Percentiles rank a stretch among this genome's conserved stretches.
Conservation (phyloP, 2,797 vertebrate genomes). For the Thripadectes ignobilis region DNA sequence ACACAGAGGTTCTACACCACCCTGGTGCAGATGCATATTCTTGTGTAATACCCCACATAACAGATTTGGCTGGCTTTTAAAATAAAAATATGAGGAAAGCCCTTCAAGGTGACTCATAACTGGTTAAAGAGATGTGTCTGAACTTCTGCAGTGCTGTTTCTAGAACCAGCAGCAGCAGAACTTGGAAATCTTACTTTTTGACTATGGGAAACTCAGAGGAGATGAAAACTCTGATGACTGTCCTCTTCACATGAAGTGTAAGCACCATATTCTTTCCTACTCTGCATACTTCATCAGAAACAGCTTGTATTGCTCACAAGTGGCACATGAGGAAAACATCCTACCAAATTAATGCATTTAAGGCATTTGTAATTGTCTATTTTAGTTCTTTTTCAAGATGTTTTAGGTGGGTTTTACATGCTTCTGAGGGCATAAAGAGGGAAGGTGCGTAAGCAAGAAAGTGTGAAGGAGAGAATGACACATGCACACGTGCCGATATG, state of each 20-base stretch:
- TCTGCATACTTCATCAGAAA: neutral
- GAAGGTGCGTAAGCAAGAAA: neutral
- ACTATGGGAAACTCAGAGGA: neutral
- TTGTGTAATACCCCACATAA: neutral
- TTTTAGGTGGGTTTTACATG: neutral
- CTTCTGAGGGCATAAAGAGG: neutral
- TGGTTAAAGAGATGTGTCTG: neutral
- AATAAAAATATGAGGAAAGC: neutral
- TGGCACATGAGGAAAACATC: neutral
- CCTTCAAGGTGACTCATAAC: neutral
- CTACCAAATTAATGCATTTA: neutral
- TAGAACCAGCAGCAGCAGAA: neutral
- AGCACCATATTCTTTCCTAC: neutral
- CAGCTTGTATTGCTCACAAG: neutral
- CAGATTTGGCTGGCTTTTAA: neutral
- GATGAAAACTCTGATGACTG: neutral
- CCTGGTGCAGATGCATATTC: neutral
- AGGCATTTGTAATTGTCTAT: neutral
- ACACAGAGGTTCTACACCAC: neutral
- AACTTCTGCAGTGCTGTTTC: neutral
- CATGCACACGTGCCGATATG: rapidly evolving
- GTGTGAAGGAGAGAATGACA: neutral
- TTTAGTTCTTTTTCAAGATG: neutral
- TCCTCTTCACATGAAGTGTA: neutral
- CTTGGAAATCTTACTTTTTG: neutral